These are phyloP conservation scores for Eriosoma lanigerum DNA, from an alignment of 1,140 invertebrate species.

Conservation along the genomic window DNA sequence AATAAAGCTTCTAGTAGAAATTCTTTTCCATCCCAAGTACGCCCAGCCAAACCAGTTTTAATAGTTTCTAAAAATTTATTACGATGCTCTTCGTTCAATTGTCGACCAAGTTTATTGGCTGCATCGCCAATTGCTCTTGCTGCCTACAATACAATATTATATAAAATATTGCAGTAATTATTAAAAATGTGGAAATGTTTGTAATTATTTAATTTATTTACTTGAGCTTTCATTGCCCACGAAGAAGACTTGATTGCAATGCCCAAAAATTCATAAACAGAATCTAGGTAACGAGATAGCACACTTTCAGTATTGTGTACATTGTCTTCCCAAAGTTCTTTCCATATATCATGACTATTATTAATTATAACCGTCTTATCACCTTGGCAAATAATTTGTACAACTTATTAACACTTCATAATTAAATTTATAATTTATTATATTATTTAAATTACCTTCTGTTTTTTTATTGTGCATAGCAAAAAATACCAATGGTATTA, in stretches of 20 bases:
- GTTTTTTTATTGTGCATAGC: constrained; percentile 73
- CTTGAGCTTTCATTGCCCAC: constrained; percentile 84
- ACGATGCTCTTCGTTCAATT: constrained; percentile 68
- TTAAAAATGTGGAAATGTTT: not conserved
- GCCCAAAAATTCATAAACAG: constrained; percentile 72
- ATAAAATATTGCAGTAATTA: not conserved
- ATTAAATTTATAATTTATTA: not conserved
- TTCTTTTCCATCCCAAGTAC: constrained; percentile 88
- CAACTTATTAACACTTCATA: not conserved
- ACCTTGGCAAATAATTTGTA: not conserved
- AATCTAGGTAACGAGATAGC: constrained; percentile 73
- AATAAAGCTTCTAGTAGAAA: constrained; percentile 75
- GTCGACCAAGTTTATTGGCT: constrained; percentile 71
- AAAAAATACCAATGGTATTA: constrained; percentile 82
- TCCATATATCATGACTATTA: constrained; percentile 67
- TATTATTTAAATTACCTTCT: constrained; percentile 24
- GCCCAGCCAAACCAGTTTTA: constrained; percentile 72
- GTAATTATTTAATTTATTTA: constrained; percentile 52
- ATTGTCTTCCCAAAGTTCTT: constrained; percentile 86
- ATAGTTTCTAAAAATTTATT: constrained; percentile 70
- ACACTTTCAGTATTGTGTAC: constrained; percentile 82
- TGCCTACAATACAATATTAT: constrained; percentile 61
- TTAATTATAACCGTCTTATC: not conserved
- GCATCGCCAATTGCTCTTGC: constrained; percentile 79
- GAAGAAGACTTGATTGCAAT: constrained; percentile 74